Percentiles rank a stretch among this genome's conserved stretches.
These are phyloP conservation scores for Cyanistes caeruleus DNA, from an alignment of 2,113 vertebrate species.

Conservation along the genomic window DNA sequence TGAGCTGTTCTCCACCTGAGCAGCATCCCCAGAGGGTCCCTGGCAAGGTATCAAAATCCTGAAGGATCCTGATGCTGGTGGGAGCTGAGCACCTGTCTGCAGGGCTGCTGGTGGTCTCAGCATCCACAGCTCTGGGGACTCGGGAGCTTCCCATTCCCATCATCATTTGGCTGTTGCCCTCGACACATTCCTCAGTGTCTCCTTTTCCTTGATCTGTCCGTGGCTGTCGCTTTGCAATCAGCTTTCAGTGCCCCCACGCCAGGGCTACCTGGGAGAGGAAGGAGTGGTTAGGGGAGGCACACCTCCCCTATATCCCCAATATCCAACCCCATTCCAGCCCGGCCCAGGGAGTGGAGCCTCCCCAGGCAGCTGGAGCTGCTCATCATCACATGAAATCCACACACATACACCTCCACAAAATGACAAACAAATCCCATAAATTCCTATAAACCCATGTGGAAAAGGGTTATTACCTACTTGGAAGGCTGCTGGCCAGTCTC, in stretches of 20 bases:
- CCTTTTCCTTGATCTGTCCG: rapidly evolving
- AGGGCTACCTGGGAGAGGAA: neutral
- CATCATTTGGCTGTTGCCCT: rapidly evolving
- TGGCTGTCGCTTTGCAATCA: neutral
- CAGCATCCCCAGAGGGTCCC: neutral
- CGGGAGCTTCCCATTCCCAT: neutral
- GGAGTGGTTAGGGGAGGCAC: neutral
- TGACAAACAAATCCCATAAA: rapidly evolving
- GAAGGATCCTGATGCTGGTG: neutral
- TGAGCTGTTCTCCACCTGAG: neutral
- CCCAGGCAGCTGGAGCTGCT: neutral
- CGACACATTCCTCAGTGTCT: neutral
- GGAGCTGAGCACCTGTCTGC: neutral
- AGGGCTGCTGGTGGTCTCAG: neutral
- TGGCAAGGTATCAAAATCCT: conserved; percentile 62
- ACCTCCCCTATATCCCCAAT: rapidly evolving
- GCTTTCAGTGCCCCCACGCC: neutral
- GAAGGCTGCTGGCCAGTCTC: conserved; percentile 65
- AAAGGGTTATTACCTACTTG: conserved; percentile 35
- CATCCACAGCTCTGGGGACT: neutral
- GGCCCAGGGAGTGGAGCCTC: neutral
- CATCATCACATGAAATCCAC: neutral
- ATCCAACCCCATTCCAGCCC: neutral
- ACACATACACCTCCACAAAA: rapidly evolving
- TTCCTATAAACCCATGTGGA: rapidly evolving